phyloP scores from a whole-genome alignment of 2,888 invertebrate species.

The Eudasyphora cyanicolor region DNA sequence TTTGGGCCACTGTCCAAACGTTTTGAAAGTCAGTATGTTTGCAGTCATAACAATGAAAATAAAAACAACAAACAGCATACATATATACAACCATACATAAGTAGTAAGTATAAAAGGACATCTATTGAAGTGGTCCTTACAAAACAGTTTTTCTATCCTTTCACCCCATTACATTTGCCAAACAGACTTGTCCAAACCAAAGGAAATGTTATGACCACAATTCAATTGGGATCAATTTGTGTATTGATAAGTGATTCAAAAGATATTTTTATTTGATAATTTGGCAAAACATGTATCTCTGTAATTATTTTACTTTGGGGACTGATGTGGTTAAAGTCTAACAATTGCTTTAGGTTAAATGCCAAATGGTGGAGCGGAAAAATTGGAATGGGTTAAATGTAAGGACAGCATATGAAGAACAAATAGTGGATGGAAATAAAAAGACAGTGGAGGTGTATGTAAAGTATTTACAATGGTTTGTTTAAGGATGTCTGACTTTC shows the following conservation, averaged over 20 bases:
- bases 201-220: background rate
- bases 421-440: too few relatives aligned
- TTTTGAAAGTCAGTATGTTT: background rate
- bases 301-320: background rate
- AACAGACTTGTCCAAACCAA: slow-evolving; percentile 9
- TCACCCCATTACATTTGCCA: background rate
- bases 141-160: background rate
- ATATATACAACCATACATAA: too few relatives aligned
- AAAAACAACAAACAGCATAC: background rate
- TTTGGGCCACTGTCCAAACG: too few relatives aligned
- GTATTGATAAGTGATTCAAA: slow-evolving; percentile 25
- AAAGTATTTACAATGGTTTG: too few relatives aligned
- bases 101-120: background rate
- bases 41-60: background rate
- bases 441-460: too few relatives aligned
- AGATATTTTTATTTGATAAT: slow-evolving; percentile 11
- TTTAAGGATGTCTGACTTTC: too few relatives aligned
- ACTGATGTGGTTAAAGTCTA: background rate
- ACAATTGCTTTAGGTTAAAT: background rate
- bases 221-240: slow-evolving; percentile 31
- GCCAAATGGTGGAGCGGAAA: background rate
- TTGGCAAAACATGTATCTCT: background rate
- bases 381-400: too few relatives aligned
- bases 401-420: too few relatives aligned
- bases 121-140: slow-evolving; percentile 5